Evolutionary conservation across 2,797 vertebrate genomes (phyloP), one percentile per base, ranked within the genome.

Genomic region (Ceryle rudis): DNA sequence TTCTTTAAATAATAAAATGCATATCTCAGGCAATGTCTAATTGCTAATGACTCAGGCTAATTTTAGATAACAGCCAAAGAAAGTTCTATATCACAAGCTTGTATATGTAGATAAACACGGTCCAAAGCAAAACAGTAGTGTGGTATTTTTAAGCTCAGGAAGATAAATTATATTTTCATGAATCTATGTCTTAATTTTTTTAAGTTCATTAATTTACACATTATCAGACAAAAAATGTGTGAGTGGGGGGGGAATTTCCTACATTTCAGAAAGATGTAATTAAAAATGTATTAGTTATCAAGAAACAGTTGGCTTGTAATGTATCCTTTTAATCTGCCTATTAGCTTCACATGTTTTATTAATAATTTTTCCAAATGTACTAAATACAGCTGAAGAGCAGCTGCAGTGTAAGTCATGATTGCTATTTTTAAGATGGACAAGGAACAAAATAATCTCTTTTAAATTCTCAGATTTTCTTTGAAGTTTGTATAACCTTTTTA

Each of bases 261-360:
- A 29, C 15, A 83, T 84, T 88, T 93, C 80, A 65, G 26, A 90
- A 73, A 87, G 42, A 55, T 58, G 5, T 6, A 61, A 86, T 94
- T 86, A 93, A 90, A 94, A 89, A 79, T 75, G 0, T 29, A 88
- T 90, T 86, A 67, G 52, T 60, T 87, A 72, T 82, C 90, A 93
- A 69, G 82, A 46, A 89, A 79, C 1, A 0, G 5, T 64, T 86
- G 29, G 13, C 21, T 92, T 92, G 29, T 81, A 78, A 75, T 69
- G 4, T 69, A 84, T 75, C 73, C 17, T 81, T 79, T 95, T 94
- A 87, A 90, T 93, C 58, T 84, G 19, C 39, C 57, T 75, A 58
- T 86, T 94, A 71, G 5, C 12, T 65, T 73, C 47, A 46, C 18
- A 92, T 82, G 39, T 92, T 95, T 96, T 96, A 89, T 96, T 96